Evolutionary conservation across 2,113 vertebrate species (phyloP).

Genomic region (Microcebus ravelobensis): DNA sequence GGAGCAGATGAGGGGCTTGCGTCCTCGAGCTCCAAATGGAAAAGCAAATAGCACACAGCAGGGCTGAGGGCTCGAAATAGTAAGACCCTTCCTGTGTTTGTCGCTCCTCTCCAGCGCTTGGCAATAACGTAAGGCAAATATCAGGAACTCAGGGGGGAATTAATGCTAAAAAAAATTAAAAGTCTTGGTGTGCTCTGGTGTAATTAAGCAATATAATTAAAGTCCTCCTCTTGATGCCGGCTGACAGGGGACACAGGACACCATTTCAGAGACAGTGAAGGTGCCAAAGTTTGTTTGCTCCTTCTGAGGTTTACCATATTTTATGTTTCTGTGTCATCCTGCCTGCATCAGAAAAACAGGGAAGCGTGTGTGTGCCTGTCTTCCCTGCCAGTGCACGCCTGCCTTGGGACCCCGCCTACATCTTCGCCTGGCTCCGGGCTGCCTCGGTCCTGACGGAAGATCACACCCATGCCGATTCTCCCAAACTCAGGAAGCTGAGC

Average conservation of each 20-base stretch:
- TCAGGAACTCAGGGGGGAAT: slow-evolving; percentile 80
- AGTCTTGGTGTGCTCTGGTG: slow-evolving; percentile 20
- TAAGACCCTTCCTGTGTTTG: slow-evolving; percentile 75
- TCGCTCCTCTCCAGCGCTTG: slow-evolving; percentile 72
- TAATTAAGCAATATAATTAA: slow-evolving; percentile 72
- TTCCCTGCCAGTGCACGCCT: background rate
- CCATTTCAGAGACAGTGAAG: background rate
- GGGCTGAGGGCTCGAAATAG: slow-evolving; percentile 77
- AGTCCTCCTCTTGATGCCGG: slow-evolving; percentile 52
- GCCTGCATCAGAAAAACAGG: background rate
- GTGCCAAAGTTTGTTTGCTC: background rate
- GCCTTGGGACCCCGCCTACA: background rate
- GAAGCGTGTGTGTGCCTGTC: background rate
- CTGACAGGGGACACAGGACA: background rate
- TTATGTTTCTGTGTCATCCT: background rate
- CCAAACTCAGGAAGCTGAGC: background rate
- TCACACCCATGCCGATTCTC: background rate
- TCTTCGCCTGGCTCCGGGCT: background rate
- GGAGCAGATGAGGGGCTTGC: slow-evolving; percentile 34
- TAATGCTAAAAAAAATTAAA: slow-evolving; percentile 60
- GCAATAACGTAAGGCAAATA: slow-evolving; percentile 83
- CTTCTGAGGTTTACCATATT: slow-evolving; percentile 14
- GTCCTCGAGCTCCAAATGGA: slow-evolving; percentile 29
- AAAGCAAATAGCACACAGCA: slow-evolving; percentile 71
- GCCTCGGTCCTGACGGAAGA: background rate